Base-by-base conservation (phyloP, 92 coral and sea anemone genomes). In the Epizoanthus fatuus region DNA sequence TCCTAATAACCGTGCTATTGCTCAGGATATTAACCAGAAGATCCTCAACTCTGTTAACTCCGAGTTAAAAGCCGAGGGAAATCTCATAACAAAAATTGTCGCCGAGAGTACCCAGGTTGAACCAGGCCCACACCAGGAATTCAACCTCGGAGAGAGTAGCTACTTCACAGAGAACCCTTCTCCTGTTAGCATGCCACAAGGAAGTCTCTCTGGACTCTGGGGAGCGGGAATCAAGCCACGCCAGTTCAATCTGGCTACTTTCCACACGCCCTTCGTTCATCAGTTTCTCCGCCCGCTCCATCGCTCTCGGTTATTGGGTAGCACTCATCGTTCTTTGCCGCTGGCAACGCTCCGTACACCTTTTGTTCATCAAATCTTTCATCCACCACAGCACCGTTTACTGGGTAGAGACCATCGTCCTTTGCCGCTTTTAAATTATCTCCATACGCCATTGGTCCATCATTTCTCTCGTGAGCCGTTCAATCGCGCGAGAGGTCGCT, bases 61-160 rank as follows among this genome's bases (percentile, higher is more conserved):
- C 10, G 82, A 77, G 22, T 56, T 77, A 38, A 77, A 77, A 60
- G 82, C 82, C 20, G 82, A 77, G 15, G 82, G 82, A 60, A 77
- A 77, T 13, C 70, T 77, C 1, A 77, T 77, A 19, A 77, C 69
- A 5, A 77, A 60, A 9, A 1, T 77, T 49, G 82, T 77, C 0
- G 20, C 82, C 9, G 70, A 77, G 25, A 77, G 82, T 7, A 77
- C 82, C 44, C 82, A 39, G 52, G 35, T 77, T 44, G 62, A 77
- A 42, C 82, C 42, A 11, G 82, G 63, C 15, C 56, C 82, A 77
- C 82, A 59, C 8, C 56, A 53, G 13, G 70, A 57, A 13, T 60
- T 56, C 70, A 59, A 77, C 35, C 55, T 77, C 9, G 82, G 82
- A 77, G 82, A 77, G 40, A 60, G 20, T 8, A 77, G 82, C 14